Evolutionary conservation across 2,888 invertebrate genomes (phyloP).

Genomic region (Calliscelio sp.): DNA sequence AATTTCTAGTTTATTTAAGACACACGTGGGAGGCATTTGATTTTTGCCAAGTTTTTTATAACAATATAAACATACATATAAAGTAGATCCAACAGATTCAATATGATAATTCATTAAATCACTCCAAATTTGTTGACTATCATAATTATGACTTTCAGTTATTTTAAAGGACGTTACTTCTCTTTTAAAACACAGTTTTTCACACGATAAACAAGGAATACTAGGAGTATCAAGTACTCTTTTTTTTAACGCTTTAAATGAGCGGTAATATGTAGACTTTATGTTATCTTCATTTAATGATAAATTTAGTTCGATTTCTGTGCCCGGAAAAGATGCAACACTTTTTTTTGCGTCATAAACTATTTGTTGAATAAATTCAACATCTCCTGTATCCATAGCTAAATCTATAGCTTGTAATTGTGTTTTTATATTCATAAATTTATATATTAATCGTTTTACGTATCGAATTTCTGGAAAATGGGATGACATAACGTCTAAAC

Average conservation of each 20-base stretch:
- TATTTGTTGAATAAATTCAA: constrained; percentile 31
- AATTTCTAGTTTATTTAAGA: constrained; percentile 74
- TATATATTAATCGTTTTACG: no score
- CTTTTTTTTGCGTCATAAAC: background rate
- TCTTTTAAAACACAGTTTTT: constrained; percentile 19
- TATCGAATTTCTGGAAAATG: constrained; percentile 34
- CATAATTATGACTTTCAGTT: background rate
- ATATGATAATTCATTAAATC: background rate
- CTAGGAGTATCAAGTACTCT: background rate
- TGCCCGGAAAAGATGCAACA: background rate
- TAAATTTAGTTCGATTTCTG: no score
- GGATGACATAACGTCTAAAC: constrained; percentile 4
- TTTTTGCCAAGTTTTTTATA: constrained; percentile 69
- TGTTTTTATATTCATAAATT: constrained; percentile 15
- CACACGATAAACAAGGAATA: constrained; percentile 7
- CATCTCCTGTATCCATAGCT: constrained; percentile 26
- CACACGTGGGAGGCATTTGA: constrained; percentile 76
- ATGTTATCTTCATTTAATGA: constrained; percentile 2
- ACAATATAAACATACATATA: constrained; percentile 69
- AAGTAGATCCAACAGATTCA: background rate
- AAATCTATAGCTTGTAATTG: constrained; percentile 41
- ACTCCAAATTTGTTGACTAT: constrained; percentile 13
- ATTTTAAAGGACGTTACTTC: background rate
- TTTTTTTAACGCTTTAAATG: constrained; percentile 12
- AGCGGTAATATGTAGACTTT: background rate